phyloP scores from a whole-genome alignment of 1,140 invertebrate genomes.

The Musca domestica region DNA sequence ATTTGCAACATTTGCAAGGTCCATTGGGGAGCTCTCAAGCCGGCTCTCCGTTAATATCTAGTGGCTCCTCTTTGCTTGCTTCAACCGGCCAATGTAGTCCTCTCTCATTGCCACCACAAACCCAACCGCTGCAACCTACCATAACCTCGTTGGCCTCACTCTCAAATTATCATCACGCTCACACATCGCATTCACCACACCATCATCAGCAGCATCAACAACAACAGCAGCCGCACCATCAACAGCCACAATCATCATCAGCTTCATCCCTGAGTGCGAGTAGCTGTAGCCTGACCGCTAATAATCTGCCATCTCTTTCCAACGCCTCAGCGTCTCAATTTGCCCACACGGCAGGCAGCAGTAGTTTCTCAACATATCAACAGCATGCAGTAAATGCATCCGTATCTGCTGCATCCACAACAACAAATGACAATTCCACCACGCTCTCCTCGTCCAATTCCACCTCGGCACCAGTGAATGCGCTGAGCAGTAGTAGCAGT shows the following conservation, averaged over 20 bases:
- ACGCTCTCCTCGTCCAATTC: neutral
- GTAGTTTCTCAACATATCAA: constrained; percentile 52
- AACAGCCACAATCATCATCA: constrained; percentile 10
- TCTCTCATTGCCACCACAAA: constrained; percentile 43
- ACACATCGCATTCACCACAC: constrained; percentile 2
- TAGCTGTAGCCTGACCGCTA: neutral
- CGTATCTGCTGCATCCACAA: neutral
- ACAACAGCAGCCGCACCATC: constrained; percentile 17
- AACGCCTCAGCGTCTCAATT: constrained; percentile 33
- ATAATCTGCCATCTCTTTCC: constrained; percentile 33
- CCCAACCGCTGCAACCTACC: constrained; percentile 47
- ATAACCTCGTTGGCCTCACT: constrained; percentile 39
- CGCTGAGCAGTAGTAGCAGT: constrained; percentile 17
- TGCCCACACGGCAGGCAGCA: constrained; percentile 38
- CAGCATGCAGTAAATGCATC: constrained; percentile 3
- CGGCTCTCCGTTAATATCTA: constrained; percentile 4
- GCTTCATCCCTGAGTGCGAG: neutral
- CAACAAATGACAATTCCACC: neutral
- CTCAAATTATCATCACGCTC: neutral
- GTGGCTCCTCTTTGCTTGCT: neutral
- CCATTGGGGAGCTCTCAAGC: constrained; percentile 17
- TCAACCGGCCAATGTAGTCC: constrained; percentile 35
- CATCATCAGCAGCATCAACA: constrained; percentile 36
- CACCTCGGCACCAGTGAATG: constrained; percentile 18
- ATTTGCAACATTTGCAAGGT: constrained; percentile 34